A percentile compares a stretch with the other conserved stretches of the same genome.
These are phyloP conservation scores for Panzeria rudis DNA, from an alignment of 2,888 invertebrate genomes.

Conservation along the genomic window DNA sequence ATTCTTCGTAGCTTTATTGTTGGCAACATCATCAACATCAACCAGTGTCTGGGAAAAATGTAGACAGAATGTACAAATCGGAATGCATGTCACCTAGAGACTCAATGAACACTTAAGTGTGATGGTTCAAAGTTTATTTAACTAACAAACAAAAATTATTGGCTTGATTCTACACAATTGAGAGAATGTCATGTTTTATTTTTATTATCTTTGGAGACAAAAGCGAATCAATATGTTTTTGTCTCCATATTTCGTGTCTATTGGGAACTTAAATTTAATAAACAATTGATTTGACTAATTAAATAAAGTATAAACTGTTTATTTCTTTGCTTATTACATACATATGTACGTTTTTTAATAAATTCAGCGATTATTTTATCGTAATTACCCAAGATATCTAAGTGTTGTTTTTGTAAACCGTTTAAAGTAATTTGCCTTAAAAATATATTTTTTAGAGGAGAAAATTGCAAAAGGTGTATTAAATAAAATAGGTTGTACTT, in stretches of 20 bases:
- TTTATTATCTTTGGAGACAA: constrained; percentile 17
- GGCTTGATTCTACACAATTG: constrained; percentile 57
- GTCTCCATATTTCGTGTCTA: no score
- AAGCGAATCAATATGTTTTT: neutral
- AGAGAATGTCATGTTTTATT: constrained; percentile 38
- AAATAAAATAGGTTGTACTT: no score
- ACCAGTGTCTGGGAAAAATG: constrained; percentile 47
- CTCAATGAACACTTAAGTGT: constrained; percentile 52
- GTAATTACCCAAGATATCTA: no score
- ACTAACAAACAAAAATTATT: constrained; percentile 52
- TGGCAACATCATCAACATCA: constrained; percentile 35
- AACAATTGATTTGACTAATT: no score
- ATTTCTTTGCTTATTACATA: no score
- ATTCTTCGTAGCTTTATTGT: constrained; percentile 33
- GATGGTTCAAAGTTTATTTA: constrained; percentile 64
- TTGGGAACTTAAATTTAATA: no score
- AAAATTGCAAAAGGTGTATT: no score
- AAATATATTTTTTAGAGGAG: no score
- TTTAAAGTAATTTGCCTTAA: no score
- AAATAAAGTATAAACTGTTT: no score
- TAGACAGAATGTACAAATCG: constrained; percentile 56
- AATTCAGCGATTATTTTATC: no score
- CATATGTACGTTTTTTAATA: no score
- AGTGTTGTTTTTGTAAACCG: neutral
- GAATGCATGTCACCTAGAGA: constrained; percentile 61